phyloP scores from a whole-genome alignment of 2,888 invertebrate species.

The Drosophila leonis region DNA sequence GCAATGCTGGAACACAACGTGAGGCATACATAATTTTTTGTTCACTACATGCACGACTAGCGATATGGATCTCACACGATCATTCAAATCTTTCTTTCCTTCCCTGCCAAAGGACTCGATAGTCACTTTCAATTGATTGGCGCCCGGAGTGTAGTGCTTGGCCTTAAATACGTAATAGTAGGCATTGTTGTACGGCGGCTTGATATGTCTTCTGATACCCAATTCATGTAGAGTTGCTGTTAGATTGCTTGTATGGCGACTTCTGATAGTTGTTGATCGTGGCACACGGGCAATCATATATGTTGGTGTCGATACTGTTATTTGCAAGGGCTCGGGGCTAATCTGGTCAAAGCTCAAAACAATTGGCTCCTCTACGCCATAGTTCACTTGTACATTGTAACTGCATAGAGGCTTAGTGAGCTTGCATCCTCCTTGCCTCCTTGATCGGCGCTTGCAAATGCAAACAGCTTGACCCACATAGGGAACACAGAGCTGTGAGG shows the following conservation, averaged over 20 bases:
- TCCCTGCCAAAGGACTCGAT: conserved; percentile 3
- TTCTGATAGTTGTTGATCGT: background rate
- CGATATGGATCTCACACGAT: background rate
- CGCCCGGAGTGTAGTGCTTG: conserved; percentile 24
- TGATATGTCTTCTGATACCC: conserved; percentile 34
- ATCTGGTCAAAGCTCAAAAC: conserved; percentile 37
- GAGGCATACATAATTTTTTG: conserved; percentile 2
- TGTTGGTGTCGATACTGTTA: conserved; percentile 30
- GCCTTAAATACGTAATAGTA: conserved; percentile 29
- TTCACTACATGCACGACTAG: conserved; percentile 23
- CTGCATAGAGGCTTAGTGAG: conserved; percentile 25
- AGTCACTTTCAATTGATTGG: conserved; percentile 22
- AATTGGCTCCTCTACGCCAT: conserved; percentile 21
- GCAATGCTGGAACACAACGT: conserved; percentile 17
- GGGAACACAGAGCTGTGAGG: conserved; percentile 17
- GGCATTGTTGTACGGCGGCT: conserved; percentile 26
- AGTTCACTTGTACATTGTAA: conserved; percentile 29
- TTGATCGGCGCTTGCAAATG: background rate
- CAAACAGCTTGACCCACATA: conserved; percentile 43
- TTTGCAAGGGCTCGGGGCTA: background rate
- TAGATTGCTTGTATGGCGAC: conserved; percentile 25
- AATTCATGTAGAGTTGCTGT: conserved; percentile 22
- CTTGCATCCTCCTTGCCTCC: background rate
- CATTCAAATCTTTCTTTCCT: background rate
- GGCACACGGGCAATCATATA: conserved; percentile 22